phyloP scores from a whole-genome alignment of 2,888 invertebrate species.

The Anoplius nigerrimus region DNA sequence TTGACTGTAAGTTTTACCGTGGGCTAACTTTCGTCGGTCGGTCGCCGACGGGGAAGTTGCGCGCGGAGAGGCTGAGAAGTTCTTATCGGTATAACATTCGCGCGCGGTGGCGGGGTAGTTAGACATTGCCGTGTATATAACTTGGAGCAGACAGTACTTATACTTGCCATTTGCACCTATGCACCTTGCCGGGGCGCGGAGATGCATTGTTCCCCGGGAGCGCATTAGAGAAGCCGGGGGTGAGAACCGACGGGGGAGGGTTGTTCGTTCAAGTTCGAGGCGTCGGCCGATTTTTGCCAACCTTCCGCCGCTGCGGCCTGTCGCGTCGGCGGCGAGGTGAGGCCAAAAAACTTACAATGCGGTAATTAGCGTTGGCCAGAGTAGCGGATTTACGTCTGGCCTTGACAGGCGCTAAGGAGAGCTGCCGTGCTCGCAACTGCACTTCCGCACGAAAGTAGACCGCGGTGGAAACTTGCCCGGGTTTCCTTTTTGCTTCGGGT shows the following conservation, averaged over 20 bases:
- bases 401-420: too few species aligned
- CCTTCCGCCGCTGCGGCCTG: not conserved
- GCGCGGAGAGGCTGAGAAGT: slow-evolving; percentile 16
- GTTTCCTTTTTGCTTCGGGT: too few species aligned
- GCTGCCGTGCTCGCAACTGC: too few species aligned
- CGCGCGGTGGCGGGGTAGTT: slow-evolving; percentile 33
- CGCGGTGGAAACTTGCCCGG: too few species aligned
- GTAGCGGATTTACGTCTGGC: too few species aligned
- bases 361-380: too few species aligned
- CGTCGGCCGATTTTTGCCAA: slow-evolving; percentile 45
- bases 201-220: slow-evolving; percentile 48
- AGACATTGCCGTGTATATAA: slow-evolving; percentile 13
- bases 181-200: slow-evolving; percentile 12
- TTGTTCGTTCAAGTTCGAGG: slow-evolving; percentile 43
- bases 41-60: slow-evolving; percentile 23
- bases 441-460: too few species aligned
- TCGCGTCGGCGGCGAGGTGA: too few species aligned
- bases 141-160: slow-evolving; percentile 27
- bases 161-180: slow-evolving; percentile 42
- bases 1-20: too few species aligned
- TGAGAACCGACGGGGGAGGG: not conserved
- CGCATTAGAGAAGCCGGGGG: slow-evolving; percentile 44
- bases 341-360: too few species aligned
- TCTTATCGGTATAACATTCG: slow-evolving; percentile 49
- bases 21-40: slow-evolving; percentile 26